Conservation (phyloP, 2,113 vertebrate species). For the Alaudala cheleensis region DNA sequence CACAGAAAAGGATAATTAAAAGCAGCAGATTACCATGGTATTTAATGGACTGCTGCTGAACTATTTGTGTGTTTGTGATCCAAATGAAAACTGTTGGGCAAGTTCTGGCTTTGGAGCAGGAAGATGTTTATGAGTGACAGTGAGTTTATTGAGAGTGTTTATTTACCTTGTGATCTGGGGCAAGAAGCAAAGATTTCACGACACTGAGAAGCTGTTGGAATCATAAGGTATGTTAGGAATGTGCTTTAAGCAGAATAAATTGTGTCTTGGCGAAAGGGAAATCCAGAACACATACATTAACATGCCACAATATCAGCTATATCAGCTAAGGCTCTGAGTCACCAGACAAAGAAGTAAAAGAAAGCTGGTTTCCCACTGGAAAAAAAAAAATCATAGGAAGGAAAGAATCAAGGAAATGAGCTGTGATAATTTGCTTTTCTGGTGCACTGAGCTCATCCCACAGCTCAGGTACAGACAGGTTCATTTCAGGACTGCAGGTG, state of each 20-base stretch:
- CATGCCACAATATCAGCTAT: neutral
- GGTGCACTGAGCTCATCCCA: neutral
- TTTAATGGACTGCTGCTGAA: constrained; percentile 73
- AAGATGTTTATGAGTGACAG: neutral
- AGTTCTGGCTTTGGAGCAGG: constrained; percentile 25
- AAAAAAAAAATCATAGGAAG: neutral
- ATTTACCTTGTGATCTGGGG: neutral
- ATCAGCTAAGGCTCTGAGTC: neutral
- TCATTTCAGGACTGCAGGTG: neutral
- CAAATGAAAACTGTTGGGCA: constrained; percentile 2
- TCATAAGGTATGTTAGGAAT: neutral
- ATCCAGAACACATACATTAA: neutral
- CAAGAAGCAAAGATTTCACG: neutral
- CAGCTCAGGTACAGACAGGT: neutral
- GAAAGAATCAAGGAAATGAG: neutral
- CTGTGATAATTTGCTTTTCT: neutral
- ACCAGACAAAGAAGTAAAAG: neutral
- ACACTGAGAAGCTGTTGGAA: neutral
- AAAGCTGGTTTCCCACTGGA: fast-evolving
- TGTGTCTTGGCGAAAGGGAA: neutral
- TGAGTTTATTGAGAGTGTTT: neutral
- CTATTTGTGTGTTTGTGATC: constrained; percentile 69
- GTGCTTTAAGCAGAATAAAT: neutral
- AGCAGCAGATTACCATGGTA: constrained; percentile 76
- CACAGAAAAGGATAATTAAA: constrained; percentile 70